Percentiles rank a stretch among this genome's conserved stretches.
phyloP scores from a whole-genome alignment of 2,888 invertebrate genomes.

The Hyposoter dolosus region DNA sequence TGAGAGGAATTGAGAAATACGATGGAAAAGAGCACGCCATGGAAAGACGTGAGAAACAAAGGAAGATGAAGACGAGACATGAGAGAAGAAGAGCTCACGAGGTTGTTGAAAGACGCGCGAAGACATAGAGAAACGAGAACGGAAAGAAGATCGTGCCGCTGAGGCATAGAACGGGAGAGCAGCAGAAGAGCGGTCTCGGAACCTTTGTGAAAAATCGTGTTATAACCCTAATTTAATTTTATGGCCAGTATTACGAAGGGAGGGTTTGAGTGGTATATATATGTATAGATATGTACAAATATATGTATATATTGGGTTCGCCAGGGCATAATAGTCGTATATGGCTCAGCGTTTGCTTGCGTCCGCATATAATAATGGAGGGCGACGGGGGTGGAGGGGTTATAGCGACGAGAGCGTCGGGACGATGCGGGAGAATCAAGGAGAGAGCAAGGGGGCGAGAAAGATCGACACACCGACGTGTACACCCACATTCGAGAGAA shows the following conservation, averaged over 20 bases:
- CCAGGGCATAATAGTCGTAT: constrained; percentile 77
- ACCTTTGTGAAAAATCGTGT: constrained; percentile 85
- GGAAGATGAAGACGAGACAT: constrained; percentile 50
- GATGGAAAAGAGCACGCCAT: constrained; percentile 26
- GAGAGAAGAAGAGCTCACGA: constrained; percentile 59
- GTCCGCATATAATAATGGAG: constrained; percentile 77
- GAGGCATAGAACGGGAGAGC: constrained; percentile 42
- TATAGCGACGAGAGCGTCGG: constrained; percentile 46
- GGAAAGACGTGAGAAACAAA: constrained; percentile 59
- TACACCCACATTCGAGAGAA: neutral
- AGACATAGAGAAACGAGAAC: constrained; percentile 48
- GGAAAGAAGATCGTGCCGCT: constrained; percentile 54
- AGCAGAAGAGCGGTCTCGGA: constrained; percentile 73
- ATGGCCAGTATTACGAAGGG: constrained; percentile 82
- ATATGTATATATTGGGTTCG: constrained; percentile 72
- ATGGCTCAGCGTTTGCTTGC: constrained; percentile 70
- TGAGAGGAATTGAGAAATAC: constrained; percentile 54
- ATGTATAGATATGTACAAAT: constrained; percentile 22
- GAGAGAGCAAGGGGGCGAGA: constrained; percentile 59
- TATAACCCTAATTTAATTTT: constrained; percentile 85
- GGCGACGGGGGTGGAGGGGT: constrained; percentile 59
- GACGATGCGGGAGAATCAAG: constrained; percentile 56
- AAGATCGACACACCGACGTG: constrained; percentile 43
- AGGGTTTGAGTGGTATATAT: constrained; percentile 70
- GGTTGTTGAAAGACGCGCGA: constrained; percentile 58